Percentiles rank a stretch among this genome's conserved stretches.
Conservation (phyloP, 2,888 invertebrate species). For the Sipunculus nudus region DNA sequence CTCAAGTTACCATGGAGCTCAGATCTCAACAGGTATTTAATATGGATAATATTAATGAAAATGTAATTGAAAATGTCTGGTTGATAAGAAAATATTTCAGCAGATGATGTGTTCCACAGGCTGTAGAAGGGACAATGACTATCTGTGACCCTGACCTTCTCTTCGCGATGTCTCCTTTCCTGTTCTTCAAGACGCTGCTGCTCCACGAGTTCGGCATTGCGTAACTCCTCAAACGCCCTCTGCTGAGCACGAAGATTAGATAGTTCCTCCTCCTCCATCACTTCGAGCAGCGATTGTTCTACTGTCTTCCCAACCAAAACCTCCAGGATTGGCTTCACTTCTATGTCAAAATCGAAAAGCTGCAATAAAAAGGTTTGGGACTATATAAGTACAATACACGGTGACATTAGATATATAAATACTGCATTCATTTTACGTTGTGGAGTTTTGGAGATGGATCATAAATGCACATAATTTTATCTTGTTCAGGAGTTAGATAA, state of each 20-base stretch:
- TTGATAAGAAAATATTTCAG: too few relatives aligned
- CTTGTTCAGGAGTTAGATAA: too few relatives aligned
- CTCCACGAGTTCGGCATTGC: conserved; percentile 85
- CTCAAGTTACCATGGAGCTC: too few relatives aligned
- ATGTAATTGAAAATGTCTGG: too few relatives aligned
- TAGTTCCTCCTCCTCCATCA: conserved; percentile 92
- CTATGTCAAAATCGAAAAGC: conserved; percentile 91
- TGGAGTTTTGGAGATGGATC: too few relatives aligned
- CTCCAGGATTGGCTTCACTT: conserved; percentile 89
- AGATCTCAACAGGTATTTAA: too few relatives aligned
- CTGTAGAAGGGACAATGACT: background rate
- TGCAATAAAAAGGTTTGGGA: conserved; percentile 35
- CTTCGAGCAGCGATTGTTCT: conserved; percentile 88
- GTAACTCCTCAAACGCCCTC: conserved; percentile 76
- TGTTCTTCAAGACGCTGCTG: conserved; percentile 82
- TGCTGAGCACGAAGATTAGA: conserved; percentile 83
- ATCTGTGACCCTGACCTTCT: conserved; percentile 54
- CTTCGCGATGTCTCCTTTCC: conserved; percentile 71
- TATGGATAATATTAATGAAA: too few relatives aligned
- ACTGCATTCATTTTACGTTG: too few relatives aligned
- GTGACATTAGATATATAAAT: background rate
- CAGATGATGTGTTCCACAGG: background rate
- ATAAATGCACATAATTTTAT: too few relatives aligned
- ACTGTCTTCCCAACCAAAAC: conserved; percentile 88
- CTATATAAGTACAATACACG: background rate